These are phyloP conservation scores for Dolichallabes microphthalmus DNA, from an alignment of 2,113 vertebrate species.

Conservation along the genomic window DNA sequence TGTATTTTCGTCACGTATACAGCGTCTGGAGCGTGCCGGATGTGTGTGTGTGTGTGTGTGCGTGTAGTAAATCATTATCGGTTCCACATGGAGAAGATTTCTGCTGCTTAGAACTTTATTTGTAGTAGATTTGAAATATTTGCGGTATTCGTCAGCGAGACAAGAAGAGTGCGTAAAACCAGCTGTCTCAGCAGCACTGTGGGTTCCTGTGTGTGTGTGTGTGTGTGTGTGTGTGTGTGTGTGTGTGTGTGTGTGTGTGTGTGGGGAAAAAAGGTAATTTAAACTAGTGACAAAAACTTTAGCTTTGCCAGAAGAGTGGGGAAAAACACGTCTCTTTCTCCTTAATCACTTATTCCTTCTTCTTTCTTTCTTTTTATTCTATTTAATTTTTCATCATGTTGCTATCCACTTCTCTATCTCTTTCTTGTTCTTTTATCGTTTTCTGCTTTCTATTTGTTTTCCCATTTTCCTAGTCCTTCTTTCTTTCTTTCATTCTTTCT, in stretches of 20 bases:
- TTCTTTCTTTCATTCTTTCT: neutral
- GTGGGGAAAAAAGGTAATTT: neutral
- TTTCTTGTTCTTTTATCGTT: neutral
- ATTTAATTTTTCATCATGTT: neutral
- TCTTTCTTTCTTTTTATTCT: neutral
- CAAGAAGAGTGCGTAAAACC: neutral
- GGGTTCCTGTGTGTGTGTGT: neutral
- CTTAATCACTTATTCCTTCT: neutral
- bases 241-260: conserved; percentile 2
- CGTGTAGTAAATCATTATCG: neutral
- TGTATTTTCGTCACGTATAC: neutral
- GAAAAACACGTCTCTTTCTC: neutral
- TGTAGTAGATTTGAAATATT: conserved; percentile 5
- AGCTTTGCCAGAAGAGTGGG: neutral
- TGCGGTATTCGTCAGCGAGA: neutral
- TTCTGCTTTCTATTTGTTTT: neutral
- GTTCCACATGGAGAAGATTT: neutral
- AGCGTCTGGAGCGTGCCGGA: neutral
- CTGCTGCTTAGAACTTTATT: conserved; percentile 5
- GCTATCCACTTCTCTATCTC: neutral
- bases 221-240: conserved; percentile 2
- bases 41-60: too few species aligned
- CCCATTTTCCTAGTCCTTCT: neutral
- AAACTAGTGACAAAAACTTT: neutral
- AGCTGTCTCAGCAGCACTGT: neutral